Conservation (phyloP, 1,140 invertebrate genomes). For the Nymphalis io region DNA sequence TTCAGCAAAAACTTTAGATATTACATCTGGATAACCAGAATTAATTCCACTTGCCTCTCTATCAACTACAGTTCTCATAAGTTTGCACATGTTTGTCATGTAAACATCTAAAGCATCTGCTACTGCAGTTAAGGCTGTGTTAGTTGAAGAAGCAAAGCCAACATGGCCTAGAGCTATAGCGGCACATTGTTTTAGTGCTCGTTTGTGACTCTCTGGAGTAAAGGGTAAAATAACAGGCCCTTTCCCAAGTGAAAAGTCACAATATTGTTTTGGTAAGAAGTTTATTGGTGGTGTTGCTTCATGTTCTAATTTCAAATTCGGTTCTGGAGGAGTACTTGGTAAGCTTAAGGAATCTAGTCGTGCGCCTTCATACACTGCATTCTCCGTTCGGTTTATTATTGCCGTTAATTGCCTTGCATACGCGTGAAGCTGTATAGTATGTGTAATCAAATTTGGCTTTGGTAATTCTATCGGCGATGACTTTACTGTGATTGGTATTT, state of each 20-base stretch:
- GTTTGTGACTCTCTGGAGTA: conserved; percentile 70
- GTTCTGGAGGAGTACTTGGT: conserved; percentile 60
- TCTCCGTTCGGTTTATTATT: conserved; percentile 67
- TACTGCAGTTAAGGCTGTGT: conserved; percentile 67
- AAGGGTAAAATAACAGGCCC: conserved; percentile 67
- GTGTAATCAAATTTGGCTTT: conserved; percentile 68
- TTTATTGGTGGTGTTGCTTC: conserved; percentile 61
- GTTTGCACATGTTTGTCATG: conserved; percentile 72
- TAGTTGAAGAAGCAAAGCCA: conserved; percentile 63
- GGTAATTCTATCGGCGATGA: conserved; percentile 71
- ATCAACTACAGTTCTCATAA: conserved; percentile 71
- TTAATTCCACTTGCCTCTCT: conserved; percentile 69
- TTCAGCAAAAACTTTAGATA: conserved; percentile 76
- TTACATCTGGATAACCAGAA: conserved; percentile 73
- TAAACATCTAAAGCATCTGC: conserved; percentile 73
- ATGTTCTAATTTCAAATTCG: conserved; percentile 59
- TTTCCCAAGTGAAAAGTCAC: conserved; percentile 73
- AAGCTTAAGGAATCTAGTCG: conserved; percentile 60
- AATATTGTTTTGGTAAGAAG: conserved; percentile 70
- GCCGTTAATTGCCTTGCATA: conserved; percentile 59
- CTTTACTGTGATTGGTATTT: conserved; percentile 73
- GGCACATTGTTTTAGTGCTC: conserved; percentile 72
- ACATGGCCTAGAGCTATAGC: conserved; percentile 73
- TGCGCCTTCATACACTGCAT: conserved; percentile 60
- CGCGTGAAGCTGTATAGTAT: conserved; percentile 68